Evolutionary conservation across 2,113 vertebrate genomes (phyloP), one percentile per base, ranked within the genome.

Genomic region (Apaloderma vittatum): DNA sequence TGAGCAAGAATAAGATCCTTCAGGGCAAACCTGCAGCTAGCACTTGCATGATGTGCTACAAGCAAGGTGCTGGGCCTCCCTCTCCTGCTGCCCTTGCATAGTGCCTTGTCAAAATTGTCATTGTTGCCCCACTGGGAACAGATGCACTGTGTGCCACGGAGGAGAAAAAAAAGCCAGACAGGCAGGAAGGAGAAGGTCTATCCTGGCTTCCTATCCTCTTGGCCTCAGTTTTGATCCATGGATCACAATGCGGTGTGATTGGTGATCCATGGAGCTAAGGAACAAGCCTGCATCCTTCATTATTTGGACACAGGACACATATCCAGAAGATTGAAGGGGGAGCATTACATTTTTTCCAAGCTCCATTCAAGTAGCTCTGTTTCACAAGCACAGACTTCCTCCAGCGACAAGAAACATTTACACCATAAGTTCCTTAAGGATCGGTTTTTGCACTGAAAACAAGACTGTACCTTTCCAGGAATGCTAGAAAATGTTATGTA

Each of bases 1-100:
- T 75, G 65, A 76, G 36, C 40, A 91, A 70, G 37, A 91, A 65
- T 45, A 40, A 85, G 48, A 54, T 75, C 74, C 86, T 85, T 61
- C 13, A 85, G 85, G 77, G 57, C 62, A 93, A 59, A 93, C 32
- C 22, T 78, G 57, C 65, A 85, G 52, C 8, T 20, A 40, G 36
- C 4, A 1, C 16, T 62, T n/a, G 40, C 32, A 46, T 4, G 12
- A 16, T 18, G 7, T 32, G 34, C 55, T 71, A 24, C 55, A 76
- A 75, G 30, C 24, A 61, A 71, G 19, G 22, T 80, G 14, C 9
- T 58, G 36, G n/a, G 11, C 51, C 20, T 78, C n/a, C 57, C 32
- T 27, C 19, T 70, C 34, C 36, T 49, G 23, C 16, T 55, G 37
- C 34, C 45, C 37, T 68, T 73, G 12, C 0, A 0, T 4, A n/a